These are phyloP conservation scores for Macropodus opercularis DNA, from an alignment of 2,797 vertebrate species.

Conservation along the genomic window DNA sequence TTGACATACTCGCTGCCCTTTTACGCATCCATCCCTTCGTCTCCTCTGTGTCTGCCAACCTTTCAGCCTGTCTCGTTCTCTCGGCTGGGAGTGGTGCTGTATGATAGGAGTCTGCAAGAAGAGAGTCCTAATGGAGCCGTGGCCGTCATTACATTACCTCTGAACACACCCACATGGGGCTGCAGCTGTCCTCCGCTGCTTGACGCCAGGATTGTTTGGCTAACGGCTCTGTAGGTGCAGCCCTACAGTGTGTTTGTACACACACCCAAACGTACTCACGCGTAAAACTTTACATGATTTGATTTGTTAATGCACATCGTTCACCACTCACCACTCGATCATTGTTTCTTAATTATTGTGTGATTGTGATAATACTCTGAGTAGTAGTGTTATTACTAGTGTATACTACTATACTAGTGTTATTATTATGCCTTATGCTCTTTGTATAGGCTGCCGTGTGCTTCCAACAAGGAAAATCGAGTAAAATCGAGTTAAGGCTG, in stretches of 20 bases:
- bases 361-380: no score
- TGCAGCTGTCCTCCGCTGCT: slow-evolving; percentile 18
- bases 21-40: slow-evolving; percentile 30
- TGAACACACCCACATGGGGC: slow-evolving; percentile 27
- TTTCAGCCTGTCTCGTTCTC: slow-evolving; percentile 36
- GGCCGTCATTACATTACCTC: slow-evolving; percentile 79
- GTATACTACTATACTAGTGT: no score
- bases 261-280: slow-evolving; percentile 5
- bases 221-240: slow-evolving; percentile 17
- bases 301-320: no score
- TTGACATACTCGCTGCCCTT: slow-evolving; percentile 62
- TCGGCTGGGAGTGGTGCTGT: slow-evolving; percentile 65
- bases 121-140: slow-evolving; percentile 72
- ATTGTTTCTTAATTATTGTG: no score
- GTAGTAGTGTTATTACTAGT: no score
- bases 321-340: no score
- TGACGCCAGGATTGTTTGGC: slow-evolving; percentile 22
- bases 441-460: no score
- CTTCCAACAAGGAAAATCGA: no score
- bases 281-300: slow-evolving; percentile 15
- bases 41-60: slow-evolving; percentile 28
- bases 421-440: no score
- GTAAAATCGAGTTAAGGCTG: no score
- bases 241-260: slow-evolving; percentile 2
- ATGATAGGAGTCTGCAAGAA: slow-evolving; percentile 77